Evolutionary conservation across 2,888 invertebrate species (phyloP).

Genomic region (Amiota mariae): DNA sequence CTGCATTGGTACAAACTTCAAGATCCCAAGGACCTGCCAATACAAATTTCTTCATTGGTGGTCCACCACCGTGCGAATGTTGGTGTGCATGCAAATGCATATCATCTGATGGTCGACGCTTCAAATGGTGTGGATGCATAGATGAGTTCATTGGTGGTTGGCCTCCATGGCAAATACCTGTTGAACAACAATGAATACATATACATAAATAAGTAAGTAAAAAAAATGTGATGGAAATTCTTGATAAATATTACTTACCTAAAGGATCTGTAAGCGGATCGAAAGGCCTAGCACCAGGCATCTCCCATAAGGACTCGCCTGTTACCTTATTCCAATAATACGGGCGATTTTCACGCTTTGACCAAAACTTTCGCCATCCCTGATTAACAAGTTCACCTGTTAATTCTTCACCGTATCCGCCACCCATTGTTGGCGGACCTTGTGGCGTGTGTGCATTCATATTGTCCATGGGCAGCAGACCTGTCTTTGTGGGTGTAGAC

Average conservation of each 20-base stretch:
- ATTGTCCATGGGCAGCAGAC: conserved; percentile 65
- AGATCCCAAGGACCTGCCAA: conserved; percentile 96
- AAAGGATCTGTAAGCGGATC: conserved; percentile 94
- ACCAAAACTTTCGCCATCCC: conserved; percentile 98
- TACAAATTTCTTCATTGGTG: conserved; percentile 88
- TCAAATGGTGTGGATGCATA: conserved; percentile 63
- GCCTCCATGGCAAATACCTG: conserved; percentile 65
- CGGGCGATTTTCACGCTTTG: conserved; percentile 93
- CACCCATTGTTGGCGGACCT: conserved; percentile 66
- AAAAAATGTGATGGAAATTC: neutral
- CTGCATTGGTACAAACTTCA: conserved; percentile 92
- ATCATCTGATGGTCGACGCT: conserved; percentile 72
- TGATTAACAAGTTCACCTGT: conserved; percentile 78
- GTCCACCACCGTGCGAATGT: conserved; percentile 74
- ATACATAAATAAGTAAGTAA: neutral
- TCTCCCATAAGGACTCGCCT: conserved; percentile 97
- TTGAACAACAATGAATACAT: neutral
- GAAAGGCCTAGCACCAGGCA: conserved; percentile 86
- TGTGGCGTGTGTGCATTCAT: conserved; percentile 71
- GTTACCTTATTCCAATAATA: conserved; percentile 98
- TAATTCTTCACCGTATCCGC: conserved; percentile 72
- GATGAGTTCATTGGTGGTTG: conserved; percentile 69
- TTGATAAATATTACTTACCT: conserved; percentile 65
- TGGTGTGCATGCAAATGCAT: conserved; percentile 64
- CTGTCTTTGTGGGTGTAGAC: conserved; percentile 70